These are phyloP conservation scores for Neodon shergylaensis DNA, from an alignment of 2,113 vertebrate species.

Conservation along the genomic window DNA sequence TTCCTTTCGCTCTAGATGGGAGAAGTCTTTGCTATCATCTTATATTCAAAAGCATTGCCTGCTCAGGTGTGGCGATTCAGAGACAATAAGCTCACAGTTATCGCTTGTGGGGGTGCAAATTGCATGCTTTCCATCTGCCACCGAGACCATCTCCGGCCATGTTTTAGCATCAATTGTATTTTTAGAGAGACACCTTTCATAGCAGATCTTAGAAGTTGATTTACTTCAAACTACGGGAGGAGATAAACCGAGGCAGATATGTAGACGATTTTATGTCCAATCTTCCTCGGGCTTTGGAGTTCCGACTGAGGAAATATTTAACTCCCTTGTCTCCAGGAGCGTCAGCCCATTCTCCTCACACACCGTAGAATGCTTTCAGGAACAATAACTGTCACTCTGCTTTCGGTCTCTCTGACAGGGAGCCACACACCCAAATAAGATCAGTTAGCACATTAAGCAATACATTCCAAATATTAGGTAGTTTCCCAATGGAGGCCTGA, in stretches of 20 bases:
- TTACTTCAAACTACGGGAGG: slow-evolving; percentile 6
- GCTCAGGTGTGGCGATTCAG: slow-evolving; percentile 70
- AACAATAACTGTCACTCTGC: slow-evolving; percentile 79
- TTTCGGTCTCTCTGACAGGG: slow-evolving; percentile 68
- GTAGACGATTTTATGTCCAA: not conserved
- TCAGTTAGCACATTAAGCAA: slow-evolving; percentile 69
- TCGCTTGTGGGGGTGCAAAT: slow-evolving; percentile 66
- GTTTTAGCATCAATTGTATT: slow-evolving; percentile 72
- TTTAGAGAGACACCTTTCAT: slow-evolving; percentile 31
- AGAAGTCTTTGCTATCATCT: slow-evolving; percentile 54
- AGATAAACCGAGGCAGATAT: slow-evolving; percentile 6
- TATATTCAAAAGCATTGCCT: slow-evolving; percentile 56
- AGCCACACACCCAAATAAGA: slow-evolving; percentile 44
- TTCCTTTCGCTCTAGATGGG: slow-evolving; percentile 69
- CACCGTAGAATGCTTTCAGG: slow-evolving; percentile 73
- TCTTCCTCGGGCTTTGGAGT: slow-evolving; percentile 73
- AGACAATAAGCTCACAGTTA: slow-evolving; percentile 77
- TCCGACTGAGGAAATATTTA: slow-evolving; percentile 75
- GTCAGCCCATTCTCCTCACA: slow-evolving; percentile 78
- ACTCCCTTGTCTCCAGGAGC: slow-evolving; percentile 57
- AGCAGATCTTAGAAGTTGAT: slow-evolving; percentile 33
- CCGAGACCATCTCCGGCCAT: slow-evolving; percentile 53
- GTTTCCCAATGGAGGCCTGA: slow-evolving; percentile 66
- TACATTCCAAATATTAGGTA: slow-evolving; percentile 64
- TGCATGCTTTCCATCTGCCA: slow-evolving; percentile 57